A percentile compares a stretch with the other conserved stretches of the same genome.
Evolutionary conservation across 2,797 vertebrate genomes (phyloP).

Genomic region (Phoxinus dragarum): DNA sequence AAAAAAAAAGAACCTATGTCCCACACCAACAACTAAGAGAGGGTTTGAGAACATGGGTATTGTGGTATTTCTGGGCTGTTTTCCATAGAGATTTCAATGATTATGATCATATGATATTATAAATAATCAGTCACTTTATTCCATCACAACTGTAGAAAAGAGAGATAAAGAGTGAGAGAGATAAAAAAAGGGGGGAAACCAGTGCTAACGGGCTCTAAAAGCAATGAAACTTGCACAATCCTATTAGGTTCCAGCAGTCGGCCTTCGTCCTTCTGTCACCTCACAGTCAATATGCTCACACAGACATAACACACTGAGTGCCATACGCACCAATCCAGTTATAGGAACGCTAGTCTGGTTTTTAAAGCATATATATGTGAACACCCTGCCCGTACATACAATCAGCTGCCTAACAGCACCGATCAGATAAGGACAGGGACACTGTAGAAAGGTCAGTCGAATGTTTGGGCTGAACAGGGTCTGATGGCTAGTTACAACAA

Average conservation of each 20-base stretch:
- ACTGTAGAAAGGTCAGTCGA: background rate
- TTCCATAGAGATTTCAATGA: conserved; percentile 1
- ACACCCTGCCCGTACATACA: background rate
- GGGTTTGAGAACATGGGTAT: background rate
- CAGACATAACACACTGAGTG: conserved; percentile 42
- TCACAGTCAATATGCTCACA: conserved; percentile 54
- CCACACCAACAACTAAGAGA: background rate
- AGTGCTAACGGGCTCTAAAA: background rate
- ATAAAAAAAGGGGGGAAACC: background rate
- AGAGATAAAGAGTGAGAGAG: background rate
- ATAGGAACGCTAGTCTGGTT: conserved; percentile 26
- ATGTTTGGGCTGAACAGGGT: background rate
- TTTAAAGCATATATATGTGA: conserved; percentile 32
- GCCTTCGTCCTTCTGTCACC: conserved; percentile 43
- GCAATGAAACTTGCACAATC: conserved; percentile 31
- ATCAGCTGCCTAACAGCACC: conserved; percentile 14
- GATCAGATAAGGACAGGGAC: conserved; percentile 45
- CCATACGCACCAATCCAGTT: conserved; percentile 41
- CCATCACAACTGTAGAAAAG: background rate
- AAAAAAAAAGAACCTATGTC: background rate
- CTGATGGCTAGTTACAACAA: background rate
- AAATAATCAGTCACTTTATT: conserved; percentile 18
- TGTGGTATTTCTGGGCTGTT: background rate
- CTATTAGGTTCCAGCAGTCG: conserved; percentile 37
- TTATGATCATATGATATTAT: background rate